Evolutionary conservation across 2,797 vertebrate species (phyloP).

Genomic region (Onychomys torridus): DNA sequence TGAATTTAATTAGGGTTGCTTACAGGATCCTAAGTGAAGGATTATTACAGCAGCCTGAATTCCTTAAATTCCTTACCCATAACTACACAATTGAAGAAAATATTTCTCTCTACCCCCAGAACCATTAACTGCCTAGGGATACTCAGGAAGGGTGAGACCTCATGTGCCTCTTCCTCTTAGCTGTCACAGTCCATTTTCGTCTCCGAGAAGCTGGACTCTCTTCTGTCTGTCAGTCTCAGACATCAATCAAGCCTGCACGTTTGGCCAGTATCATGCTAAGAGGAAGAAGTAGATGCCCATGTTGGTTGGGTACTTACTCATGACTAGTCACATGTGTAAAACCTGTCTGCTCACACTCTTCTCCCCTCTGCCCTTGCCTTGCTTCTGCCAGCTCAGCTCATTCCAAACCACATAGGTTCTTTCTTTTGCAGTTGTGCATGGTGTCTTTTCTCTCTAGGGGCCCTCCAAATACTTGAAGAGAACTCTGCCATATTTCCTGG

Average conservation of each 20-base stretch:
- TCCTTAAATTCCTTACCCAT: background rate
- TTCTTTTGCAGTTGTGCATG: background rate
- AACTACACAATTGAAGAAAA: background rate
- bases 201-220: background rate
- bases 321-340: background rate
- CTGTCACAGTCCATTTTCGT: background rate
- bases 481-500: background rate
- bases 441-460: background rate
- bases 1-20: background rate
- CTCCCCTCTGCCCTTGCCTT: background rate
- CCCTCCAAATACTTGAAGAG: background rate
- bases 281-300: background rate
- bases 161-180: background rate
- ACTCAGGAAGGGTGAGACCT: background rate
- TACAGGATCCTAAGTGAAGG: background rate
- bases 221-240: background rate
- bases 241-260: background rate
- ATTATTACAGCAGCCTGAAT: background rate
- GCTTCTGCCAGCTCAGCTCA: background rate
- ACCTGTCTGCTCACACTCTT: background rate
- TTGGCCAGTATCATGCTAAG: background rate
- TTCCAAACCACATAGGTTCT: background rate
- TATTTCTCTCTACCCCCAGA: background rate
- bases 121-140: background rate
- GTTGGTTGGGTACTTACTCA: background rate